phyloP scores from a whole-genome alignment of 2,113 vertebrate genomes.

The Otolemur garnettii region DNA sequence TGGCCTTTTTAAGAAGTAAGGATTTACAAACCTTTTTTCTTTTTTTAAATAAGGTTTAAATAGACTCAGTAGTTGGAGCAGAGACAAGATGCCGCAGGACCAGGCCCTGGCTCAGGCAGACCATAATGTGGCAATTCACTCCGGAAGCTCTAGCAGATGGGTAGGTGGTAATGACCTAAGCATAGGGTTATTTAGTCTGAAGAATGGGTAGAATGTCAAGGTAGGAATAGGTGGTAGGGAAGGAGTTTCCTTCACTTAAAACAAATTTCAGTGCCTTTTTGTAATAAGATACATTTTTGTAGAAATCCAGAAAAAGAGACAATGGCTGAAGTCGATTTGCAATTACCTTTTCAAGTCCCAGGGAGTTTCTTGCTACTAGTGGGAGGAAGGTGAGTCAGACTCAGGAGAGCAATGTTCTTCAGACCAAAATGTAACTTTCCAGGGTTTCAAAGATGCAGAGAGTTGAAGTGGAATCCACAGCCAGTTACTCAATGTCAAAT shows the following conservation, averaged over 20 bases:
- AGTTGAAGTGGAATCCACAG: background rate
- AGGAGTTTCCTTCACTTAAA: constrained; percentile 25
- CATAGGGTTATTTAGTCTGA: background rate
- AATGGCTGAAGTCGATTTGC: background rate
- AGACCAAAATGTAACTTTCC: background rate
- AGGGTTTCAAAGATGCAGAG: background rate
- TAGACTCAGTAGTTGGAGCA: background rate
- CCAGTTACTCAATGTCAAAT: background rate
- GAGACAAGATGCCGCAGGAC: background rate
- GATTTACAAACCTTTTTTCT: background rate
- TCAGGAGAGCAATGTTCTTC: background rate
- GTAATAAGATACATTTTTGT: background rate
- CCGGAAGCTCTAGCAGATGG: background rate
- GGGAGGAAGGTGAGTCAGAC: background rate
- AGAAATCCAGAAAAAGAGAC: background rate
- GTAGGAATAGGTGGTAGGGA: background rate
- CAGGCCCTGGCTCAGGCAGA: background rate
- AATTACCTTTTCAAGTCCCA: background rate
- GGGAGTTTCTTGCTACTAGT: background rate
- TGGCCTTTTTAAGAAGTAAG: background rate
- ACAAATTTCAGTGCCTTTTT: background rate
- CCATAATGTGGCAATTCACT: background rate
- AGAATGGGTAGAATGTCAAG: background rate
- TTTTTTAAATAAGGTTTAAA: background rate
- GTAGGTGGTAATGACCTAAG: background rate